Conservation (phyloP, 2,888 invertebrate species). For the Ptychoptera albimana region DNA sequence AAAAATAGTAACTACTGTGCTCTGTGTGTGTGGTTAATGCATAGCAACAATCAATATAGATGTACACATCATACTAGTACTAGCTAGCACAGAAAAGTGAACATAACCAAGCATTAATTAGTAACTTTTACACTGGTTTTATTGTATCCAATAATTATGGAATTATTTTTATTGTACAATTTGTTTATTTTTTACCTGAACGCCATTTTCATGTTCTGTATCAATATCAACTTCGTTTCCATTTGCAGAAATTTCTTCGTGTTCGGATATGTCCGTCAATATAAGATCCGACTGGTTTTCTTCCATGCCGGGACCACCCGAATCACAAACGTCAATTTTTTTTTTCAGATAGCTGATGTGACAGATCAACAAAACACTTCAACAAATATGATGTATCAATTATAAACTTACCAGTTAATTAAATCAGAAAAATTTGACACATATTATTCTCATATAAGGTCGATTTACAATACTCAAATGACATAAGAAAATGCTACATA, state of each 20-base stretch:
- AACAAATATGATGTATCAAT: neutral
- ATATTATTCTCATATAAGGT: neutral
- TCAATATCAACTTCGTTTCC: conserved; percentile 4
- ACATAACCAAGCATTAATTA: no score
- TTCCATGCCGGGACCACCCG: conserved; percentile 9
- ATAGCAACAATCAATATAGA: no score
- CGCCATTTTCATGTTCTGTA: conserved; percentile 13
- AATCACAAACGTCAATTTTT: no score
- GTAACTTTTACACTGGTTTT: no score
- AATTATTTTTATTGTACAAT: no score
- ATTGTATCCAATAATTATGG: neutral
- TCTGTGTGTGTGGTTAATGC: no score
- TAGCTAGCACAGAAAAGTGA: no score
- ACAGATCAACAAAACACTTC: neutral
- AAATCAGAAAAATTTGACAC: neutral
- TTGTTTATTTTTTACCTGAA: conserved; percentile 9
- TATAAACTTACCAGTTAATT: no score
- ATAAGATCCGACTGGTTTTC: conserved; percentile 36
- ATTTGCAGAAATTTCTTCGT: conserved; percentile 38
- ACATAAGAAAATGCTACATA: conserved; percentile 2
- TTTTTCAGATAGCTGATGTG: neutral
- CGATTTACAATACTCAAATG: neutral
- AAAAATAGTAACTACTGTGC: no score
- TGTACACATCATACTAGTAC: no score
- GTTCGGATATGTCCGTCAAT: conserved; percentile 56